These are phyloP conservation scores for Tineola bisselliella DNA, from an alignment of 2,888 invertebrate genomes.

Conservation along the genomic window DNA sequence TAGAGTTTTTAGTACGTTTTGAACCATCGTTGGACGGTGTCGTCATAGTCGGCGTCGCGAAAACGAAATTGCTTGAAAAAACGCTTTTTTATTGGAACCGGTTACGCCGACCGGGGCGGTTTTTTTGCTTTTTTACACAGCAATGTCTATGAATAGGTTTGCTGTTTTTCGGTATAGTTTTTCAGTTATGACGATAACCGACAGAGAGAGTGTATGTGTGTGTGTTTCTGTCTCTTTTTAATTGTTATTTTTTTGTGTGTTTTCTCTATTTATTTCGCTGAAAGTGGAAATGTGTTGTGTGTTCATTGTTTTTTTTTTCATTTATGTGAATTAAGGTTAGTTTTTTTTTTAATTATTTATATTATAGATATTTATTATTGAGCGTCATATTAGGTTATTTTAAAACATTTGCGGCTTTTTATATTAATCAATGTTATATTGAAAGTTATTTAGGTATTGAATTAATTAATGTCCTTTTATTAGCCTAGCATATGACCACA, in stretches of 20 bases:
- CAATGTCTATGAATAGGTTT: slow-evolving; percentile 3
- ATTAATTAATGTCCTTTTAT: too few species aligned
- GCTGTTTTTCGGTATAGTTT: neutral
- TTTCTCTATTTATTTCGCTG: slow-evolving; percentile 20
- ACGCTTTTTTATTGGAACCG: slow-evolving; percentile 13
- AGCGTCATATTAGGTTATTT: too few species aligned
- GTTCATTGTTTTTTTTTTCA: slow-evolving; percentile 23
- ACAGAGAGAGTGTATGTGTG: neutral
- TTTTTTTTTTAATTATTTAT: slow-evolving; percentile 18
- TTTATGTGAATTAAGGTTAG: slow-evolving; percentile 27
- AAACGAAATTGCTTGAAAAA: slow-evolving; percentile 15
- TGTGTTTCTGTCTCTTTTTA: slow-evolving; percentile 15
- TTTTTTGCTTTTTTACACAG: slow-evolving; percentile 9
- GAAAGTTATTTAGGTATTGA: too few species aligned
- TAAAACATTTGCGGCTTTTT: too few species aligned
- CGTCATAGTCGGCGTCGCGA: slow-evolving; percentile 7
- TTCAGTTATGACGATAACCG: slow-evolving; percentile 5
- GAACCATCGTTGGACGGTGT: slow-evolving; percentile 39
- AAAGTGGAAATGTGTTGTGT: slow-evolving; percentile 23
- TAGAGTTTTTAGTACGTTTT: slow-evolving; percentile 57
- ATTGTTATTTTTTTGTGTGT: slow-evolving; percentile 22
- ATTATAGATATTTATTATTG: too few species aligned
- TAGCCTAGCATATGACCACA: too few species aligned
- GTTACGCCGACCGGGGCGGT: slow-evolving; percentile 6
- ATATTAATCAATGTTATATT: too few species aligned